phyloP scores from a whole-genome alignment of 2,113 vertebrate species.

The Mionectes macconnelli region DNA sequence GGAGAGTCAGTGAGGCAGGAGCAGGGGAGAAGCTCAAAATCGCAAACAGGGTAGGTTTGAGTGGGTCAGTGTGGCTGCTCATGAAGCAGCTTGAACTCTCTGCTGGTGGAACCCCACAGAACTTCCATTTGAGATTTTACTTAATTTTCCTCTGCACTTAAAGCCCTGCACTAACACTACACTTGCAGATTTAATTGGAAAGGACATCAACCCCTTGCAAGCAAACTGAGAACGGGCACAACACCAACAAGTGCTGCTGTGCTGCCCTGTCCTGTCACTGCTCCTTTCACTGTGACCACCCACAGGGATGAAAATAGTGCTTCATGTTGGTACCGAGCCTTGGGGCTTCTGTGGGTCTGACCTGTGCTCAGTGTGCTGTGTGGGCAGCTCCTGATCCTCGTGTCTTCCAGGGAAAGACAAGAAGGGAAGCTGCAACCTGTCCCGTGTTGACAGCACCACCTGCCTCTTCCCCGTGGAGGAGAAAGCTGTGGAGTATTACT shows the following conservation, averaged over 20 bases:
- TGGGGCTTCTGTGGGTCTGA: not conserved
- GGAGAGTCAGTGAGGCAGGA: not conserved
- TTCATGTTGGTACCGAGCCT: conserved; percentile 58
- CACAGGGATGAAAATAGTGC: not conserved
- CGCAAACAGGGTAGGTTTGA: not conserved
- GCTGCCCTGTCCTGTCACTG: not conserved
- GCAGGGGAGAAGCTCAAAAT: not conserved
- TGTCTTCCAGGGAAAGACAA: conserved; percentile 84
- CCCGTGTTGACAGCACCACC: conserved; percentile 90
- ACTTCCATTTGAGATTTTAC: not conserved
- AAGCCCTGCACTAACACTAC: fast-evolving
- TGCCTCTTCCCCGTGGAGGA: conserved; percentile 94
- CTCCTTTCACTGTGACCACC: not conserved
- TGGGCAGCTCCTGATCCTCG: not conserved
- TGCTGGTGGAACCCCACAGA: not conserved
- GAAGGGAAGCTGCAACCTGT: conserved; percentile 84
- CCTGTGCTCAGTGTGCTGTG: not conserved
- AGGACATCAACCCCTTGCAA: not conserved
- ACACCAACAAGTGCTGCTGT: fast-evolving
- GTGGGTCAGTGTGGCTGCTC: not conserved
- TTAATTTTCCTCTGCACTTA: not conserved
- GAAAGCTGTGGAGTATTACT: conserved; percentile 97
- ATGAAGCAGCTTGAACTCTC: not conserved
- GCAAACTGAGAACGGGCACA: not conserved
- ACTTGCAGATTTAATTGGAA: not conserved